Base-by-base conservation (phyloP, 2,113 vertebrate species). In the Anseranas semipalmata region DNA sequence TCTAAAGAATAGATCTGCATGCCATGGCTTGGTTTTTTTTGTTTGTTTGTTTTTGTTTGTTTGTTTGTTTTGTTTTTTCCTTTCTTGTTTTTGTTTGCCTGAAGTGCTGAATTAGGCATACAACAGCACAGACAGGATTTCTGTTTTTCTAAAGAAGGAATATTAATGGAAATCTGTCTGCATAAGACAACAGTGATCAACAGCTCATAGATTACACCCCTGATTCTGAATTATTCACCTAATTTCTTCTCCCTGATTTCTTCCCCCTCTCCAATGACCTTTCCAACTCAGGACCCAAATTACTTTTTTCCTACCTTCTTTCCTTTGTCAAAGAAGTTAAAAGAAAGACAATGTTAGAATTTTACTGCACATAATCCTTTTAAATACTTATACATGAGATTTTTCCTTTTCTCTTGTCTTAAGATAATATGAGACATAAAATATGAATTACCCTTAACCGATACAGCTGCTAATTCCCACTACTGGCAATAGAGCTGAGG, bases 51-150 rank as follows among this genome's bases (percentile, higher is more conserved):
- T 89, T 91, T 82, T 53, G 24, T 63, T 60, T 37, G 21, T 60
- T 13, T 21, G 17, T 43, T 25, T 70, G n/a, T 71, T 71, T 46
- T 70, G 22, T 30, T 62, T 7, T 50, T n/a, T n/a, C n/a, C n/a
- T n/a, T n/a, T 55, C 37, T 71, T 45, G 39, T 0, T 24, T 0
- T 62, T 92, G 76, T 89, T 89, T 91, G 48, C 83, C 83, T 53
- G 27, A 76, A 95, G 77, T 76, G 66, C 41, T 93, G 77, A 76
- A 79, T 90, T 96, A 95, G 87, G 65, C 90, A 70, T 77, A 94
- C n/a, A 91, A 89, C n/a, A 82, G 46, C 71, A 79, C 39, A 87
- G 37, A 86, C n/a, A 66, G 45, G 55, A 92, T 96, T 95, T 87
- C n/a, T 85, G 66, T 41, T 96, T 91, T 76, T 76, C 70, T 33